Conservation (phyloP, 2,888 invertebrate species). For the Perizoma affinitatum region DNA sequence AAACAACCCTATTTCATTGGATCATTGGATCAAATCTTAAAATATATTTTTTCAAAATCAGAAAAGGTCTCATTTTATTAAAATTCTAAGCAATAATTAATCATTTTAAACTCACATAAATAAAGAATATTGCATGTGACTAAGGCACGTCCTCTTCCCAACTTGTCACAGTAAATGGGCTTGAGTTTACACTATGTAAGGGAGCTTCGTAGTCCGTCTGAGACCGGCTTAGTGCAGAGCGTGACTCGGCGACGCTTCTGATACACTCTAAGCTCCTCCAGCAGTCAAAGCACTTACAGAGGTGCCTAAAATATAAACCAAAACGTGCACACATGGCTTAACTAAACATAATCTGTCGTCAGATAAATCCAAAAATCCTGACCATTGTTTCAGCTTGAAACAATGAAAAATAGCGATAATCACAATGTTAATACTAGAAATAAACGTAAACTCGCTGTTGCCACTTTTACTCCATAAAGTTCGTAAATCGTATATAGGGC, state of each 20-base stretch:
- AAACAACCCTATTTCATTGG: too few species aligned
- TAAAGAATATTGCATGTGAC: neutral
- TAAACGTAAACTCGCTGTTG: too few species aligned
- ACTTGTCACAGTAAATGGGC: constrained; percentile 37
- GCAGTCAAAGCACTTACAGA: constrained; percentile 45
- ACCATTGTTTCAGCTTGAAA: too few species aligned
- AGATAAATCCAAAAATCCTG: too few species aligned
- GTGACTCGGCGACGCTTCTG: constrained; percentile 43
- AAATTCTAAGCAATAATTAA: neutral
- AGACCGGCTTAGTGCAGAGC: constrained; percentile 42
- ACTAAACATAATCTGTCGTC: neutral
- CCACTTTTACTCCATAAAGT: too few species aligned
- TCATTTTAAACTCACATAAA: neutral
- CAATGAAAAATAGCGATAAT: too few species aligned
- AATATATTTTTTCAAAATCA: too few species aligned
- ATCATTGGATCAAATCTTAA: too few species aligned
- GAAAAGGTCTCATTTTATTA: neutral
- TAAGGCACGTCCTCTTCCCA: constrained; percentile 22
- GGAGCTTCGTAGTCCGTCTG: constrained; percentile 38
- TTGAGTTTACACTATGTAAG: constrained; percentile 38
- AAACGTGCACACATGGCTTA: constrained; percentile 39
- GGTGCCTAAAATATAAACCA: constrained; percentile 41
- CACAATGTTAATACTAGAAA: too few species aligned
- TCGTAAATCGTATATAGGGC: too few species aligned
- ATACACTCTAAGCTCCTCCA: constrained; percentile 44